Evolutionary conservation across 2,113 vertebrate genomes (phyloP).

Genomic region (Spizaetus ornatus): DNA sequence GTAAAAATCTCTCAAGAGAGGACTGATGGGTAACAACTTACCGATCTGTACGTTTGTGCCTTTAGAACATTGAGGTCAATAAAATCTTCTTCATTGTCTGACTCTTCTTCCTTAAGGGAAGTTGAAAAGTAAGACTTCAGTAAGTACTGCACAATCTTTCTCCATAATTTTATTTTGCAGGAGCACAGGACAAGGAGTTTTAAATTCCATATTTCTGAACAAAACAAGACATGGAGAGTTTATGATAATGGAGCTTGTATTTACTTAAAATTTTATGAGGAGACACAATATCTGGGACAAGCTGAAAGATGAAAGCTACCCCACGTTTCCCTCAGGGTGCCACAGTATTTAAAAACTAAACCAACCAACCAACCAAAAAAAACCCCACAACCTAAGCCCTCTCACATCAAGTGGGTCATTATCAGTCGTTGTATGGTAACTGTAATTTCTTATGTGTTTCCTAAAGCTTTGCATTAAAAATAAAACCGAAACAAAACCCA

Average conservation of each 20-base stretch:
- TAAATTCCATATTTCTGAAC: not conserved
- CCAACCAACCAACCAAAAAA: not conserved
- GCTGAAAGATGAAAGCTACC: not conserved
- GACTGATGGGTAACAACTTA: slow-evolving; percentile 58
- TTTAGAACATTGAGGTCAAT: slow-evolving; percentile 90
- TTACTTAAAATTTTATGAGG: not conserved
- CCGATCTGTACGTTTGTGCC: slow-evolving; percentile 76
- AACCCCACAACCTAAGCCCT: not conserved
- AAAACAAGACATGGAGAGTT: not conserved
- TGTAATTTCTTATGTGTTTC: not conserved
- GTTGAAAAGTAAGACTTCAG: slow-evolving; percentile 33
- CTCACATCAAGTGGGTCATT: not conserved
- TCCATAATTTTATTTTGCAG: not conserved
- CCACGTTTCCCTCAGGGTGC: not conserved
- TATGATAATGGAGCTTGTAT: not conserved
- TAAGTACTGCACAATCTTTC: not conserved
- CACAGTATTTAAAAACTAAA: not conserved
- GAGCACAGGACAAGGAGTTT: not conserved
- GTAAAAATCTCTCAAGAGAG: not conserved
- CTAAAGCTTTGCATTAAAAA: not conserved
- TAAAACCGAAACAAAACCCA: not conserved
- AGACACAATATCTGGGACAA: not conserved
- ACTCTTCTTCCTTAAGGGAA: slow-evolving; percentile 84
- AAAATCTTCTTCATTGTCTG: slow-evolving; percentile 86
- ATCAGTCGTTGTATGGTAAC: not conserved